These are phyloP conservation scores for Philaenus spumarius DNA, from an alignment of 1,140 invertebrate genomes.

Conservation along the genomic window DNA sequence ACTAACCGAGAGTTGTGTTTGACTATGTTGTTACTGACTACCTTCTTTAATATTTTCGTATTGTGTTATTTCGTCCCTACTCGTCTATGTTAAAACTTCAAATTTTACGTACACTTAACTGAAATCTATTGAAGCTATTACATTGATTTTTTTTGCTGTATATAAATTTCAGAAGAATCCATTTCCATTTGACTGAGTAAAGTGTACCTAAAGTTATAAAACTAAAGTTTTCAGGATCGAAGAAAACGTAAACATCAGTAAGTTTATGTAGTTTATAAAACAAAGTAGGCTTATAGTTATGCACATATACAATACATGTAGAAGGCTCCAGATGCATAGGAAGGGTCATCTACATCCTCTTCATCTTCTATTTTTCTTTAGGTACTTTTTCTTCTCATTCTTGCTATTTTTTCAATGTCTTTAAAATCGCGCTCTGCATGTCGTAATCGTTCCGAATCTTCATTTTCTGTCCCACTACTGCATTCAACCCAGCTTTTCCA, in stretches of 20 bases:
- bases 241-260: not conserved
- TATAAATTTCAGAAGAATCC: not conserved
- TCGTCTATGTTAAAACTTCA: too few relatives aligned
- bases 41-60: too few relatives aligned
- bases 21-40: too few relatives aligned
- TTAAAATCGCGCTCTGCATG: not conserved
- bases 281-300: too few relatives aligned
- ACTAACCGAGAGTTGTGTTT: too few relatives aligned
- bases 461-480: conserved; percentile 5
- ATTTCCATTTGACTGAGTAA: not conserved
- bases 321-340: not conserved
- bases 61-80: too few relatives aligned
- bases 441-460: not conserved
- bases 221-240: not conserved
- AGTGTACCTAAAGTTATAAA: too few relatives aligned
- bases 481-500: conserved; percentile 1
- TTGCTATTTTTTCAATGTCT: not conserved
- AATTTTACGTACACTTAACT: too few relatives aligned
- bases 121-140: not conserved
- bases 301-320: too few relatives aligned
- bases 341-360: not conserved
- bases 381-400: not conserved
- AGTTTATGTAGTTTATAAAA: not conserved
- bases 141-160: not conserved
- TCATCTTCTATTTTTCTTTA: not conserved